Evolutionary conservation across 2,797 vertebrate species (phyloP).

Genomic region (Vultur gryphus): DNA sequence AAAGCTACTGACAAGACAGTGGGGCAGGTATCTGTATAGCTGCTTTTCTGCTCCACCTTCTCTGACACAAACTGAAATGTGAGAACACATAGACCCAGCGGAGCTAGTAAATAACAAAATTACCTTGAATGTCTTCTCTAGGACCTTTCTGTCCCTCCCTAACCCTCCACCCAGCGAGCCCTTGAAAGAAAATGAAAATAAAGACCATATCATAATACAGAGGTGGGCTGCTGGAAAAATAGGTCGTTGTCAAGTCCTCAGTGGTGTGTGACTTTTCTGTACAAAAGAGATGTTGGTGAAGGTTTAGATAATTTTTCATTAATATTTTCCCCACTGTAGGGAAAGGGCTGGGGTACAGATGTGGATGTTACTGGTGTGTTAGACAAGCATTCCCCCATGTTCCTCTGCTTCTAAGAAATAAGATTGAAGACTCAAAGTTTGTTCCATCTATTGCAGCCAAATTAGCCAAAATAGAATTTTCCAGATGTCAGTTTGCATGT

Average conservation of each 20-base stretch:
- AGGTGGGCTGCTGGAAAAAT: neutral
- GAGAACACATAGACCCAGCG: neutral
- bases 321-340: neutral
- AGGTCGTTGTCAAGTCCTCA: neutral
- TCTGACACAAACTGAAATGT: neutral
- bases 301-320: neutral
- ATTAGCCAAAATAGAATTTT: neutral
- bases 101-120: neutral
- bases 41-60: neutral
- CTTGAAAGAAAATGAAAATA: neutral
- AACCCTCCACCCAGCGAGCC: neutral
- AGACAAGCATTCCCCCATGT: neutral
- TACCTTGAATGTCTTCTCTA: neutral
- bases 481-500: neutral
- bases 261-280: neutral
- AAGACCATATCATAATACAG: neutral
- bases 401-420: neutral
- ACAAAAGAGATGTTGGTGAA: neutral
- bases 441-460: neutral
- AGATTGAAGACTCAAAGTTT: neutral
- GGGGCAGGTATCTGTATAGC: neutral
- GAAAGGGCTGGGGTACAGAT: neutral
- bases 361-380: neutral
- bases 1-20: neutral
- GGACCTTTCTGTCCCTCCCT: neutral